phyloP scores from a whole-genome alignment of 2,888 invertebrate genomes.

The Lepidonotus clava region DNA sequence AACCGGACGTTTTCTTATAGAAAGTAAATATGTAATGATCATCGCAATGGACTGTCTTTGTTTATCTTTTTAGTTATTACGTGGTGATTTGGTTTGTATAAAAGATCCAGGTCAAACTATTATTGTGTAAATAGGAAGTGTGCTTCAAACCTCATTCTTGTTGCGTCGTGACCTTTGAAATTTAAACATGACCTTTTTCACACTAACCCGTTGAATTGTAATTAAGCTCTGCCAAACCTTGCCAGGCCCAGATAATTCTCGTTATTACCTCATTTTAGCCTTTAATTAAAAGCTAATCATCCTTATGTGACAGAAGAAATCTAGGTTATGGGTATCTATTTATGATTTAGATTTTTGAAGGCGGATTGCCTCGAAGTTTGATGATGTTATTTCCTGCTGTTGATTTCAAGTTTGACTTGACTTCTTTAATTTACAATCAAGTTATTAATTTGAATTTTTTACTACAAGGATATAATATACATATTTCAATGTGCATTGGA shows the following conservation, averaged over 20 bases:
- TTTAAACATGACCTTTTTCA: slow-evolving; percentile 7
- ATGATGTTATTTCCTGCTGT: not conserved
- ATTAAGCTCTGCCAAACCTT: slow-evolving; percentile 2
- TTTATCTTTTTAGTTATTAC: too few species aligned
- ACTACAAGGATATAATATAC: too few species aligned
- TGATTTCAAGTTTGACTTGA: too few species aligned
- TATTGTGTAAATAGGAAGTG: not conserved
- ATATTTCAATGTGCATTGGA: too few species aligned
- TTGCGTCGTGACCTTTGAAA: not conserved
- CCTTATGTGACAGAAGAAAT: not conserved
- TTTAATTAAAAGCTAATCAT: not conserved
- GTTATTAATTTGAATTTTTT: too few species aligned
- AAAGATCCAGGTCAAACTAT: too few species aligned
- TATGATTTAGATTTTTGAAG: not conserved
- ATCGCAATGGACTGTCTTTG: too few species aligned
- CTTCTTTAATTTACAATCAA: too few species aligned
- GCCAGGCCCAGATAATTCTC: not conserved
- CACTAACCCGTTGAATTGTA: slow-evolving; percentile 12
- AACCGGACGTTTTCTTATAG: too few species aligned
- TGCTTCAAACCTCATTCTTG: not conserved
- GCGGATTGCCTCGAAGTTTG: not conserved
- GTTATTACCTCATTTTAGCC: not conserved
- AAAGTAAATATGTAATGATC: too few species aligned
- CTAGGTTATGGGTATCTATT: slow-evolving; percentile 24
- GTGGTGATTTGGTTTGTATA: too few species aligned